These are phyloP conservation scores for Salvelinus namaycush DNA, from an alignment of 2,113 vertebrate genomes.

Conservation along the genomic window DNA sequence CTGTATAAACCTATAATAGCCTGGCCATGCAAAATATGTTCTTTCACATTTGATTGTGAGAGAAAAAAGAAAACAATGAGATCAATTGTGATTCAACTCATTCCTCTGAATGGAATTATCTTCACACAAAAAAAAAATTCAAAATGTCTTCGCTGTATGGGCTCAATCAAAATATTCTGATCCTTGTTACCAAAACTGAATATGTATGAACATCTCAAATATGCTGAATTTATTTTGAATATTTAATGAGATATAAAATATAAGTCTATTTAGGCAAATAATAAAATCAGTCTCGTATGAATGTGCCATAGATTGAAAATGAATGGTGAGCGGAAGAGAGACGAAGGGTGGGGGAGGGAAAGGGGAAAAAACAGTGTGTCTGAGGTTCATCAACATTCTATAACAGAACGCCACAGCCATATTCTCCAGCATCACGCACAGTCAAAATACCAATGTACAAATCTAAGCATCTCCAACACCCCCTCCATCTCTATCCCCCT, in stretches of 20 bases:
- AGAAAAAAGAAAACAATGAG: conserved; percentile 68
- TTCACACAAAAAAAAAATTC: conserved; percentile 75
- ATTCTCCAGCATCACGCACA: conserved; percentile 68
- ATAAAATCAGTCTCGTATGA: conserved; percentile 81
- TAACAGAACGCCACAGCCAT: conserved; percentile 72
- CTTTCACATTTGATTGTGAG: conserved; percentile 68
- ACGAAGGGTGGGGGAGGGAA: conserved; percentile 35
- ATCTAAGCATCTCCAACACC: conserved; percentile 47
- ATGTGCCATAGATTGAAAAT: conserved; percentile 72
- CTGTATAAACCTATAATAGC: neutral
- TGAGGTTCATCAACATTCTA: conserved; percentile 76
- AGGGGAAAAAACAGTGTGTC: conserved; percentile 42
- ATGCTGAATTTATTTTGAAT: conserved; percentile 84
- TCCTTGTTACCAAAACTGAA: conserved; percentile 79
- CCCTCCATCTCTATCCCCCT: conserved; percentile 12
- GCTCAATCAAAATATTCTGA: conserved; percentile 82
- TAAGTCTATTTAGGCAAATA: conserved; percentile 81
- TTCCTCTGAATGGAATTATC: conserved; percentile 78
- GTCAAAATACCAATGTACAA: conserved; percentile 74
- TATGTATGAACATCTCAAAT: conserved; percentile 82
- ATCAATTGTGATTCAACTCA: conserved; percentile 81
- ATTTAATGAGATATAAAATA: conserved; percentile 85
- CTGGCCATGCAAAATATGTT: conserved; percentile 46
- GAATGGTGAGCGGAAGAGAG: conserved; percentile 42
- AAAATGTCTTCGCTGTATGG: conserved; percentile 74